Evolutionary conservation across 2,113 vertebrate genomes (phyloP), one percentile per base, ranked within the genome.

Genomic region (Hippocampus zosterae): DNA sequence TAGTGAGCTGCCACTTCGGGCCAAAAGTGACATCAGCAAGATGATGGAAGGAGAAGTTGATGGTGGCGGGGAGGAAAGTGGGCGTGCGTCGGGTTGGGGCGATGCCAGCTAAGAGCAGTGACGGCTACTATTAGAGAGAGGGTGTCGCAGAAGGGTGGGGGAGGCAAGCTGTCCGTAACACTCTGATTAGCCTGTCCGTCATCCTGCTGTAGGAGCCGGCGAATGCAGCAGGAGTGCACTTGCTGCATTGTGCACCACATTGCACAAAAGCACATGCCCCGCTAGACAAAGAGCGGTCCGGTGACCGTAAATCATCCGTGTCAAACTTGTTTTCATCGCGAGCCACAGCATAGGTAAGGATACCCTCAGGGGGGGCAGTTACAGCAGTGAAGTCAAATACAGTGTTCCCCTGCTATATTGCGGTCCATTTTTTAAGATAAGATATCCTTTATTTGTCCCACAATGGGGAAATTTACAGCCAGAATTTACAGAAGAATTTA

Each of bases 121-220:
- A 74, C 42, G 69, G 67, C 74, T 55, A 69, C 59, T 29, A 63
- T 1, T 44, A 67, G 73, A 81, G 71, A 4, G 13, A n/a, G 46
- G 67, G 23, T 73, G 50, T 71, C 83, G 41, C 65, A 52, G 44
- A 25, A 25, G 16, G 4, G 52, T 67, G 50, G 73, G 68, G 72
- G 79, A 84, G 77, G 74, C 57, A 88, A 85, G 81, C 79, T 12
- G 62, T 84, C 83, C 74, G 76, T 80, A 78, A 84, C 82, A 48
- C 60, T 72, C 78, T 21, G 79, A 83, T 89, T 85, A 86, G 83
- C 79, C 79, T 5, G 75, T 85, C 85, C 70, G 84, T 88, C 86
- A 87, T 78, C 73, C 81, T 56, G 66, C 70, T 65, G n/a, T 62
- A 18, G 75, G 74, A 53, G 82, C 57, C 46, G 7, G 23, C 18